Percentiles rank a stretch among this genome's conserved stretches.
These are phyloP conservation scores for Hyles euphorbiae DNA, from an alignment of 1,140 invertebrate species.

Conservation along the genomic window DNA sequence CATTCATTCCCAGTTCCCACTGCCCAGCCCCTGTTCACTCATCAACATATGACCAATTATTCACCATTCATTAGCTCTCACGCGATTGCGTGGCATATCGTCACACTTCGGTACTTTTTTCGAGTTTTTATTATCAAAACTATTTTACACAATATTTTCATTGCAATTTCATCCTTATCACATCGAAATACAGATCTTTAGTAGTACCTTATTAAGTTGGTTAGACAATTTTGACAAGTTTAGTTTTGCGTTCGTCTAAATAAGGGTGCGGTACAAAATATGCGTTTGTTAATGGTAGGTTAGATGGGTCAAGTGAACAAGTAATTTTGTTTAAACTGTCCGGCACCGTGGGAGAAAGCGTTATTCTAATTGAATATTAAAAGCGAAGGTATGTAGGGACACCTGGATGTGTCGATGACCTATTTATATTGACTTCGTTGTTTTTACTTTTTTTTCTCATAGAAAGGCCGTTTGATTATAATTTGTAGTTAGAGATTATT, in stretches of 20 bases:
- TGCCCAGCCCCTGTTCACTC: slow-evolving; percentile 34
- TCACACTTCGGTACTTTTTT: slow-evolving; percentile 37
- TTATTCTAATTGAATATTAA: slow-evolving; percentile 59
- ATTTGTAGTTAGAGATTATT: background rate
- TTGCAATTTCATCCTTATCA: slow-evolving; percentile 23
- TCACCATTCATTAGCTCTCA: slow-evolving; percentile 56
- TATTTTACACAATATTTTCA: slow-evolving; percentile 1
- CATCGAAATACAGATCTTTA: slow-evolving; percentile 7
- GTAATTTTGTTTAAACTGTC: background rate
- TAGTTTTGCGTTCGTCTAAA: too few relatives aligned
- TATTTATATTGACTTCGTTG: slow-evolving; percentile 2
- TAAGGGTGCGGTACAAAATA: background rate
- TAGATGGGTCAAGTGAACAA: background rate
- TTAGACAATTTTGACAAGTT: too few relatives aligned
- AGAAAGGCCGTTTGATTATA: background rate
- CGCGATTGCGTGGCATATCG: slow-evolving; percentile 52
- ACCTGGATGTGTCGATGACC: slow-evolving; percentile 45
- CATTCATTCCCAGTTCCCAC: slow-evolving; percentile 33
- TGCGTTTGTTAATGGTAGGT: background rate
- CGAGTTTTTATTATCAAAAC: background rate
- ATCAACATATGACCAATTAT: slow-evolving; percentile 50
- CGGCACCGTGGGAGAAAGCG: slow-evolving; percentile 57
- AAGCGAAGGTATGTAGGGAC: slow-evolving; percentile 40
- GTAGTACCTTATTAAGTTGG: too few relatives aligned
- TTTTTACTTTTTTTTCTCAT: too few relatives aligned